Conservation (phyloP, 2,113 vertebrate genomes). For the Opisthocomus hoazin region DNA sequence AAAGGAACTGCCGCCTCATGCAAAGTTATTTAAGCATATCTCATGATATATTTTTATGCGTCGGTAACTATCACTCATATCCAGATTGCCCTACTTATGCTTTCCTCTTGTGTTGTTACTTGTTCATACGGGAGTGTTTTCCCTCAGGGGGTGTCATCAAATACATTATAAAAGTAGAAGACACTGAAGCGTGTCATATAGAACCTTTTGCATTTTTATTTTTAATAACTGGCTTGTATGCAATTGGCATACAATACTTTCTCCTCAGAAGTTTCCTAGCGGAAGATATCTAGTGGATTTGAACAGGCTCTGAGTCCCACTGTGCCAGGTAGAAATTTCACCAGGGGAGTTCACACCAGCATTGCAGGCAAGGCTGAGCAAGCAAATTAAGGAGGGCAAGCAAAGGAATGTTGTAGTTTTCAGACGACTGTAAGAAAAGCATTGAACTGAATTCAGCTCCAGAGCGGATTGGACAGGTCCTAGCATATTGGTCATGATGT, state of each 20-base stretch:
- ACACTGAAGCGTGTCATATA: not conserved
- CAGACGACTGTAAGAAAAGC: not conserved
- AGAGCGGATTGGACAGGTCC: not conserved
- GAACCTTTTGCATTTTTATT: not conserved
- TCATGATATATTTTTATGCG: not conserved
- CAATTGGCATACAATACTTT: not conserved
- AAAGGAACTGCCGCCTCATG: not conserved
- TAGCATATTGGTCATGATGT: not conserved
- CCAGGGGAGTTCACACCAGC: not conserved
- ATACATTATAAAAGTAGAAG: not conserved
- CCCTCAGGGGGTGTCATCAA: not conserved
- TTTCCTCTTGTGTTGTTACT: not conserved
- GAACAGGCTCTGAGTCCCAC: not conserved
- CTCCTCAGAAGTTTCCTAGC: not conserved
- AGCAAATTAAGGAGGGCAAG: not conserved
- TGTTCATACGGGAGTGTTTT: conserved; percentile 20
- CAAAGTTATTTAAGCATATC: not conserved
- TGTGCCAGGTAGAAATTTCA: not conserved
- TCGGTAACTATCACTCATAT: conserved; percentile 6
- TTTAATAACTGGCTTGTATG: not conserved
- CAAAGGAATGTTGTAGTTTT: not conserved
- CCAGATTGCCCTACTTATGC: conserved; percentile 11
- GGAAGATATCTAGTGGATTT: not conserved
- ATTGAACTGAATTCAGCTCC: not conserved
- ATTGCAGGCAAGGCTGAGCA: not conserved